Evolutionary conservation across 2,888 invertebrate genomes (phyloP).

Genomic region (Lasioglossum vierecki): DNA sequence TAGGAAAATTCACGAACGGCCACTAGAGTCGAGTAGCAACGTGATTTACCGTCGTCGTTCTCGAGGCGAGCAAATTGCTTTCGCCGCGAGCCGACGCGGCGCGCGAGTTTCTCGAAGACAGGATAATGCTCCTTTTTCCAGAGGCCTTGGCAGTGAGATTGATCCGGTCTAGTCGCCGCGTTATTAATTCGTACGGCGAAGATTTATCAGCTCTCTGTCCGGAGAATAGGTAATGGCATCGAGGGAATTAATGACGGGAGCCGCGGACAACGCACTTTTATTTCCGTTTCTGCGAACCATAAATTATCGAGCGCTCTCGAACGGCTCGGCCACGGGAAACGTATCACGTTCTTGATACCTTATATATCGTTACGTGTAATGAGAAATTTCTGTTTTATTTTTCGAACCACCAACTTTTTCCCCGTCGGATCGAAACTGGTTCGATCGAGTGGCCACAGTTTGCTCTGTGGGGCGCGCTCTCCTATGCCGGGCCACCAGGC

Average conservation of each 20-base stretch:
- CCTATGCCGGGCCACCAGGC: not conserved
- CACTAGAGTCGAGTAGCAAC: conserved; percentile 5
- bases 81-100: conserved; percentile 44
- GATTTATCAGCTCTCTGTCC: conserved; percentile 53
- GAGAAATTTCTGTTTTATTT: conserved; percentile 47
- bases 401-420: not conserved
- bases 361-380: conserved; percentile 45
- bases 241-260: conserved; percentile 49
- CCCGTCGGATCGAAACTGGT: not conserved
- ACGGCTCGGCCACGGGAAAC: conserved; percentile 6
- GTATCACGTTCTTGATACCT: conserved; percentile 34
- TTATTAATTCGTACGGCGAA: conserved; percentile 54
- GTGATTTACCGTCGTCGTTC: conserved; percentile 57
- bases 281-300: conserved; percentile 1
- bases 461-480: not conserved
- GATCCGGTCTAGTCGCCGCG: conserved; percentile 52
- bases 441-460: not conserved
- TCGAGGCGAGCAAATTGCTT: conserved; percentile 61
- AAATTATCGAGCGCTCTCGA: conserved; percentile 44
- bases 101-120: conserved; percentile 48
- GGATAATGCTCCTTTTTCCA: conserved; percentile 39
- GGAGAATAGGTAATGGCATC: conserved; percentile 48
- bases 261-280: conserved; percentile 27
- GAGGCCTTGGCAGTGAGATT: conserved; percentile 64
- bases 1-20: not conserved